Evolutionary conservation across 2,113 vertebrate species (phyloP).

Genomic region (Festucalex cinctus): DNA sequence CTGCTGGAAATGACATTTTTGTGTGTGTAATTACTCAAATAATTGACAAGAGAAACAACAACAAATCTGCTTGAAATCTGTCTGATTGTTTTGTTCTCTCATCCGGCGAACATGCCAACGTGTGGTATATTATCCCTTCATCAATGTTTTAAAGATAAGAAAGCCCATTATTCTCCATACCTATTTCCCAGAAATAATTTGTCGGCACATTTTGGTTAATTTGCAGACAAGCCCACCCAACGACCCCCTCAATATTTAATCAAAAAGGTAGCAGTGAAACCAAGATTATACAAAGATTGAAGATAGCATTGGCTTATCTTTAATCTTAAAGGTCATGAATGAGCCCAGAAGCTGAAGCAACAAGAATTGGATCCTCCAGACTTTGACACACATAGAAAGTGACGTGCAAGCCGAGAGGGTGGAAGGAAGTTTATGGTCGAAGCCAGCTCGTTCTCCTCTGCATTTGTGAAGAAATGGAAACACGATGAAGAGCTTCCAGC

Average conservation of each 20-base stretch:
- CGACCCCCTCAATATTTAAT: conserved; percentile 50
- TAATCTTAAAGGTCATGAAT: conserved; percentile 62
- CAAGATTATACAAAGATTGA: conserved; percentile 15
- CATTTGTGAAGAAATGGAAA: conserved; percentile 28
- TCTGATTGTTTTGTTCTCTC: conserved; percentile 7
- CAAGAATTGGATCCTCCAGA: conserved; percentile 29
- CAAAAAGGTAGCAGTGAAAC: conserved; percentile 30
- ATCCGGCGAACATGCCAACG: conserved; percentile 4
- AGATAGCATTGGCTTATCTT: conserved; percentile 57
- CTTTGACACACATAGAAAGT: conserved; percentile 53
- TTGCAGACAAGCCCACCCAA: conserved; percentile 37
- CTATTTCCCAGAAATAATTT: conserved; percentile 33
- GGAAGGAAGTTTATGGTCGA: conserved; percentile 7
- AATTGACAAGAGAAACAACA: conserved; percentile 22
- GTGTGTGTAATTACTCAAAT: conserved; percentile 31
- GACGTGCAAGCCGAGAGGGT: conserved; percentile 27
- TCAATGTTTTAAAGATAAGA: conserved; percentile 19
- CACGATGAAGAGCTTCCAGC: conserved; percentile 28
- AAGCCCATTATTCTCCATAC: conserved; percentile 27
- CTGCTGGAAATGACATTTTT: conserved; percentile 18
- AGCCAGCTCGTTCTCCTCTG: conserved; percentile 30
- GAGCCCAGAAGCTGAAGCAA: conserved; percentile 46
- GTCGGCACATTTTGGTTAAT: conserved; percentile 43
- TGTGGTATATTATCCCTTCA: conserved; percentile 20
- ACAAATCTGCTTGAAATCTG: conserved; percentile 12